phyloP scores from a whole-genome alignment of 2,797 vertebrate species.

The Sarcoramphus papa region DNA sequence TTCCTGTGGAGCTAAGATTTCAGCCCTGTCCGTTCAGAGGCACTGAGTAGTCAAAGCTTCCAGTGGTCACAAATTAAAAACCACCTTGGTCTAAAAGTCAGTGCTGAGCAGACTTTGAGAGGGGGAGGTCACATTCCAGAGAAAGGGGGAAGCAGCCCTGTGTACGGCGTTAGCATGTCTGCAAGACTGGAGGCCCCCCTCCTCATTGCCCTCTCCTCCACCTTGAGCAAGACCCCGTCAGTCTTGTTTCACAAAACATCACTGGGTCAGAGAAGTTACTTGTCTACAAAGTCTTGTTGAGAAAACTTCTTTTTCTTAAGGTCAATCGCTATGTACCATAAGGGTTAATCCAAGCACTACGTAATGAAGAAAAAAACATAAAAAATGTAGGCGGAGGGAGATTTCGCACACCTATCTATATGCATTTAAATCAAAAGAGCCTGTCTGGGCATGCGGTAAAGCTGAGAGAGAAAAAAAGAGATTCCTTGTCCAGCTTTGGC shows the following conservation, averaged over 20 bases:
- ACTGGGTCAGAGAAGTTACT: neutral
- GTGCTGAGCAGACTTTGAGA: neutral
- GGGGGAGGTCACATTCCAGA: neutral
- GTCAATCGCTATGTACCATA: neutral
- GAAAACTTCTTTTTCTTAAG: neutral
- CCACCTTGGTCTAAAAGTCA: neutral
- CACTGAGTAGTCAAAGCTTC: neutral
- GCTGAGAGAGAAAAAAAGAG: neutral
- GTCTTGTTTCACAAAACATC: neutral
- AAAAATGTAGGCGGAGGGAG: neutral
- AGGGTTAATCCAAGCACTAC: neutral
- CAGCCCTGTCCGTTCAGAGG: neutral
- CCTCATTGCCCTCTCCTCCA: neutral
- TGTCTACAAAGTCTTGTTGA: neutral
- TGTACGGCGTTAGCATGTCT: fast-evolving
- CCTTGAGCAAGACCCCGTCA: neutral
- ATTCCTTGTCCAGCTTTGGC: neutral
- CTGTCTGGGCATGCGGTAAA: neutral
- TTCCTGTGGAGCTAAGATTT: neutral
- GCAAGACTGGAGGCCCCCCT: neutral
- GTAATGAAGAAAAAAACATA: neutral
- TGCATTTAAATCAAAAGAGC: neutral
- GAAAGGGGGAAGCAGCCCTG: neutral
- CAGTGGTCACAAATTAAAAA: neutral
- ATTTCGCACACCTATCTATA: neutral